These are phyloP conservation scores for Enteromius anoplus DNA, from an alignment of 2,797 vertebrate genomes.

Conservation along the genomic window DNA sequence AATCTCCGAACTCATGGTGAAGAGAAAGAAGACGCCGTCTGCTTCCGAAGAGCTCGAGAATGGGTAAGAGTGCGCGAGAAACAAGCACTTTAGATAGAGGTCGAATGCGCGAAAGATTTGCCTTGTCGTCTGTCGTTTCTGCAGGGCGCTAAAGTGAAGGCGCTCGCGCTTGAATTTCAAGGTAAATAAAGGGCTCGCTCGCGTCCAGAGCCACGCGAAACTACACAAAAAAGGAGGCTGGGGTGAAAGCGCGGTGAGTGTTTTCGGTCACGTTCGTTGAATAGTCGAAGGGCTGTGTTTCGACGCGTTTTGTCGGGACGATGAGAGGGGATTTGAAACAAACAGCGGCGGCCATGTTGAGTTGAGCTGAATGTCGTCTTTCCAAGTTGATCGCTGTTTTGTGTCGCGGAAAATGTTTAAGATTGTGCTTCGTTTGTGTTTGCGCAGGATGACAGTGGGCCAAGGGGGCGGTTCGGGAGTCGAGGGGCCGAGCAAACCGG, in stretches of 20 bases:
- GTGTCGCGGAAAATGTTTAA: constrained; percentile 65
- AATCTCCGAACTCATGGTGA: constrained; percentile 87
- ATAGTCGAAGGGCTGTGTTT: constrained; percentile 66
- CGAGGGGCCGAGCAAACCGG: constrained; percentile 88
- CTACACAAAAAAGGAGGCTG: constrained; percentile 24
- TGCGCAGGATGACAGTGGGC: constrained; percentile 94
- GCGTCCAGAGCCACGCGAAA: constrained; percentile 47
- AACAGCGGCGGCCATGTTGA: constrained; percentile 99
- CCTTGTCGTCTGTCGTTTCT: constrained; percentile 76
- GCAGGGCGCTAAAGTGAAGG: constrained; percentile 84
- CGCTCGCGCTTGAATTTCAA: constrained; percentile 76
- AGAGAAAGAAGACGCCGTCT: constrained; percentile 82
- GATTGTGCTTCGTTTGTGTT: constrained; percentile 65
- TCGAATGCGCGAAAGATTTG: constrained; percentile 76
- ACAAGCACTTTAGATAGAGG: constrained; percentile 81
- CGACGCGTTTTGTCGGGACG: constrained; percentile 89
- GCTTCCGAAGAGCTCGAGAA: constrained; percentile 80
- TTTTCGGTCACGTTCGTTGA: constrained; percentile 41
- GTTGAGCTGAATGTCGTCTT: constrained; percentile 84
- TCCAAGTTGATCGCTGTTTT: constrained; percentile 79
- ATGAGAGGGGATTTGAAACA: constrained; percentile 94
- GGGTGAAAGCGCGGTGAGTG: constrained; percentile 26
- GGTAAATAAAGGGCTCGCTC: constrained; percentile 66
- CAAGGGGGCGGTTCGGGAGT: constrained; percentile 89
- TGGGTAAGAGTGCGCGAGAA: constrained; percentile 75